Base-by-base conservation (phyloP, 2,888 invertebrate species). In the Diaperis boleti region DNA sequence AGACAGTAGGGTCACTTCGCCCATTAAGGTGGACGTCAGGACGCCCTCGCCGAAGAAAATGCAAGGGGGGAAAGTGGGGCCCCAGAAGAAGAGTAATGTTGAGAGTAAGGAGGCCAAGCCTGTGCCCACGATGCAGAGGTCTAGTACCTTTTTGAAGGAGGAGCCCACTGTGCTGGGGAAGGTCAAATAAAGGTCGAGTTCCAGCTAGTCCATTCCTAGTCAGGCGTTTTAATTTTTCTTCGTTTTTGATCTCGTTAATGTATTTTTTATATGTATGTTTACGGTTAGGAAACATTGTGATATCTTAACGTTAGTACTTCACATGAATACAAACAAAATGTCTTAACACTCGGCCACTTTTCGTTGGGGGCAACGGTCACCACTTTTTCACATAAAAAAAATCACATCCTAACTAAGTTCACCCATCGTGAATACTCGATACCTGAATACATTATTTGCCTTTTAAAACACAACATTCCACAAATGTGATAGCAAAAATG, bases 111-210 rank as follows among this genome's bases (percentile, higher is more conserved):
- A 54, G 15, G 20, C 26, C 1, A 33, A 31, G 22, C 72, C 70
- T 37, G 62, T 67, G 17, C 69, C 73, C 11, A 66, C 71, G 6
- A 83, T 87, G 83, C 84, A 85, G 65, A 85, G 91, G 39, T 92
- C 91, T 0, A 89, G 88, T 11, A 92, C 92, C 0, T 91, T 91
- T 75, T 80, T 90, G 11, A 91, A 91, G 78, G 91, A 91, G 69
- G 90, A 91, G 78, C 90, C 91, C 0, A 89, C 88, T 13, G 83
- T 88, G 74, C 78, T 87, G 64, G 84, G 84, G 56, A 85, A 83
- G 70, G 72, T 78, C 13, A 68, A 70, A 29, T 74, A 69, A 71
- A 35, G 57, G 60, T 45, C 56, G 37, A 33, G 18, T 60, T 52
- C 54, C 60, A 56, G 50, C 65, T 66, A 62, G 65, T 70, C 67